Evolutionary conservation across 2,797 vertebrate species (phyloP), one percentile per base, ranked within the genome.

Genomic region (Emys orbicularis): DNA sequence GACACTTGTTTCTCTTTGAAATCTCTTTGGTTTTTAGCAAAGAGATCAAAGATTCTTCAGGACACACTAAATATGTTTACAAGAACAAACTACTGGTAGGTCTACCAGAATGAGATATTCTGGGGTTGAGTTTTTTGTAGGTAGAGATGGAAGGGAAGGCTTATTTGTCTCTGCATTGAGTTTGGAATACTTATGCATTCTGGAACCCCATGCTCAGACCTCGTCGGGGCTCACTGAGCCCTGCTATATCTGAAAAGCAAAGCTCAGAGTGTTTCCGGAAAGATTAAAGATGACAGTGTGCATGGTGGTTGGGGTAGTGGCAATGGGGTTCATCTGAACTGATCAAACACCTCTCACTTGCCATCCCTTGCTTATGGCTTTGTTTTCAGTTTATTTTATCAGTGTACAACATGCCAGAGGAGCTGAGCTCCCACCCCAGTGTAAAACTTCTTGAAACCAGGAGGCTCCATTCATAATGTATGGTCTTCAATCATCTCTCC

Each of bases 1-100:
- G 99, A 19, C 99, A 99, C 98, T 98, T 99, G 94, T 99, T 99
- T 98, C 99, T 99, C 95, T 99, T 99, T 87, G 99, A 99, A 98
- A 99, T 99, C 97, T 99, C 99, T 5, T 98, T 99, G 94, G 99
- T 99, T 93, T 99, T 99, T 97, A 99, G 99, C 98, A 99, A 99
- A 96, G 99, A 99, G 97, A 99, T 99, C 96, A 99, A 99, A 98
- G 99, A 99, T 98, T 99, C 99, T 34, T 99, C 99, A 15, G 99
- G 99, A 96, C 99, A 99, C 96, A 99, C 99, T 50, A 99, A 99
- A 98, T 99, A 99, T 96, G 99, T 99, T 98, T 99, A 99, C 99
- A 99, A 99, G 98, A 99, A 99, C 99, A 99, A 98, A 98, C 98
- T 99, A 98, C 99, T 99, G 99, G 99, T 99, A 98, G 95, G 98